A percentile compares a stretch with the other conserved stretches of the same genome.
Conservation (phyloP, 2,888 invertebrate genomes). For the Malacosoma neustria region DNA sequence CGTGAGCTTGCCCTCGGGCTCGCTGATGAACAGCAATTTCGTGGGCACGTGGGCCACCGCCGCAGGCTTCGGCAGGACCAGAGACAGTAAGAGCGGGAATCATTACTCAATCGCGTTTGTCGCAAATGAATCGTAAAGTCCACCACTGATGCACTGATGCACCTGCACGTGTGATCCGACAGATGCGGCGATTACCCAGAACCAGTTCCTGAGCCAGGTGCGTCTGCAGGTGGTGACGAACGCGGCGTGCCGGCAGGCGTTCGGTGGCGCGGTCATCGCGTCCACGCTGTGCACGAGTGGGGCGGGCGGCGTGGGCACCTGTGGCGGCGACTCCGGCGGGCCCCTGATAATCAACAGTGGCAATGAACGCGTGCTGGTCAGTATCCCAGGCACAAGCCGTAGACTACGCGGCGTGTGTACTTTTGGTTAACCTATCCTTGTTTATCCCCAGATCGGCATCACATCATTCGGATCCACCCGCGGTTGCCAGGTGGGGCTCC, state of each 20-base stretch:
- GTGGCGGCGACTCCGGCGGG: slow-evolving; percentile 51
- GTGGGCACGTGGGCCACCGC: slow-evolving; percentile 17
- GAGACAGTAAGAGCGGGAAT: slow-evolving; percentile 17
- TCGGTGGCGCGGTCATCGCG: slow-evolving; percentile 20
- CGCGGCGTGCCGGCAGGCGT: slow-evolving; percentile 30
- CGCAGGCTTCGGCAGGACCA: slow-evolving; percentile 25
- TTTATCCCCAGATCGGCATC: slow-evolving; percentile 14
- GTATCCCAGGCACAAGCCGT: slow-evolving; percentile 3
- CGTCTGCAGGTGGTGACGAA: slow-evolving; percentile 48
- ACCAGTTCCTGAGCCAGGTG: slow-evolving; percentile 49
- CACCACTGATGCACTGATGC: too few relatives aligned
- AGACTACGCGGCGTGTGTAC: too few relatives aligned
- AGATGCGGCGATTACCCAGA: slow-evolving; percentile 27
- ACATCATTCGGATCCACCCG: slow-evolving; percentile 17
- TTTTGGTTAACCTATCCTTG: too few relatives aligned
- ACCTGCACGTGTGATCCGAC: slow-evolving; percentile 2
- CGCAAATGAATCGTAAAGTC: too few relatives aligned
- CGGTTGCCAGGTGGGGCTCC: slow-evolving; percentile 17
- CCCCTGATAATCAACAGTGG: slow-evolving; percentile 29
- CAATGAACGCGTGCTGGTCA: slow-evolving; percentile 24
- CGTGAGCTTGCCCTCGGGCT: slow-evolving; percentile 17
- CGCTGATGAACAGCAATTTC: slow-evolving; percentile 9
- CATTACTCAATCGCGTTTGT: neutral
- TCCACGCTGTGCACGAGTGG: slow-evolving; percentile 43
- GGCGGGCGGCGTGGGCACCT: slow-evolving; percentile 32